phyloP scores from a whole-genome alignment of 2,113 vertebrate genomes.

The Nettapus auritus region DNA sequence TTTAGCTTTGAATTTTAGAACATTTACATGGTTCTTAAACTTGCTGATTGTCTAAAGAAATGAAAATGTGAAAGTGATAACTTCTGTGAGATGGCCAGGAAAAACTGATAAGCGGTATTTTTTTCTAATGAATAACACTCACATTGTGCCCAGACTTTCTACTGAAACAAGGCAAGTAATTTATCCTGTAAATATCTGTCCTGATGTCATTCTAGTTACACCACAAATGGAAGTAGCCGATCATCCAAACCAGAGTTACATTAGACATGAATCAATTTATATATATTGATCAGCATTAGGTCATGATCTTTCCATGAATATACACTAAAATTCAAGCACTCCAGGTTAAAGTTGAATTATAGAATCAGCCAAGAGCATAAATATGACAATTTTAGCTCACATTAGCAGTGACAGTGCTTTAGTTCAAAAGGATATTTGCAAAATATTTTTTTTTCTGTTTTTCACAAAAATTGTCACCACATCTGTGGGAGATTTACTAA shows the following conservation, averaged over 20 bases:
- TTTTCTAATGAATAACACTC: background rate
- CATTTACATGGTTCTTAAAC: background rate
- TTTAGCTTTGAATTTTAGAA: background rate
- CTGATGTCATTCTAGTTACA: background rate
- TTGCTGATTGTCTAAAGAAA: background rate
- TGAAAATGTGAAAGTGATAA: background rate
- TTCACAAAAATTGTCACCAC: background rate
- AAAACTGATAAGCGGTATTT: background rate
- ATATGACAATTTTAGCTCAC: background rate
- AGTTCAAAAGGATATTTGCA: background rate
- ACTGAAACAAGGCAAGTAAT: background rate
- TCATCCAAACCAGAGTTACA: background rate
- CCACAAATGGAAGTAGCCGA: background rate
- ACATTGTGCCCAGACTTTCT: background rate
- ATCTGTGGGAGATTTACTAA: background rate
- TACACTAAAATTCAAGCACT: background rate
- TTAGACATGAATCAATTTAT: background rate
- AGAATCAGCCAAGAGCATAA: background rate
- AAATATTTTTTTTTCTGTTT: background rate
- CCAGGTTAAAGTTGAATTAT: background rate
- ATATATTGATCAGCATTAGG: slow-evolving; percentile 10
- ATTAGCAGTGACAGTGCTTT: background rate
- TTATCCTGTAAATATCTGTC: background rate
- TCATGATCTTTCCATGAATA: background rate
- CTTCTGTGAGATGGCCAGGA: background rate